These are phyloP conservation scores for Phenganax subtilis DNA, from an alignment of 92 coral and sea anemone species.

Conservation along the genomic window DNA sequence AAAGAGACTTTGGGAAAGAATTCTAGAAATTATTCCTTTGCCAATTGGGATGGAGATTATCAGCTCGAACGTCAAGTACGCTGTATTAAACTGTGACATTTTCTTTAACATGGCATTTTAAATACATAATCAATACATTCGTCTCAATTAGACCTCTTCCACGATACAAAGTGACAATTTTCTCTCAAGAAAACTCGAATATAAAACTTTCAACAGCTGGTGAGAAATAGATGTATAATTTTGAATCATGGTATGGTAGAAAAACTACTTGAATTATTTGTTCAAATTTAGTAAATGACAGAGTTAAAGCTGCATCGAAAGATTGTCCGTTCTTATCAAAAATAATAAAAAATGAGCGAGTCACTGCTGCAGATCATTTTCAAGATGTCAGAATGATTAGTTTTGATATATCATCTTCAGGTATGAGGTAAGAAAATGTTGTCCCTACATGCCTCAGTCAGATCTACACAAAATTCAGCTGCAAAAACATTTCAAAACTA, in stretches of 20 bases:
- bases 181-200: not conserved
- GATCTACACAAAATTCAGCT: not conserved
- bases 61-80: slow-evolving; percentile 62
- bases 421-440: slow-evolving; percentile 58
- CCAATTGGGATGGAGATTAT: slow-evolving; percentile 76
- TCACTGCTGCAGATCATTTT: slow-evolving; percentile 83
- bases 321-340: slow-evolving; percentile 64
- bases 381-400: slow-evolving; percentile 85
- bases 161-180: slow-evolving; percentile 12
- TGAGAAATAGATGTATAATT: not conserved
- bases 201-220: not conserved
- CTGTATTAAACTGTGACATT: not conserved
- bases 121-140: not conserved
- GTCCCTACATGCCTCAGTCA: not conserved
- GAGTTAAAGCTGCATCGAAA: slow-evolving; percentile 42
- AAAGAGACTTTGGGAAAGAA: slow-evolving; percentile 67
- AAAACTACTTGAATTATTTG: not conserved
- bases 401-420: slow-evolving; percentile 73
- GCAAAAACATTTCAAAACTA: not conserved
- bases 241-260: no score
- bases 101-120: no score
- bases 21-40: slow-evolving; percentile 64
- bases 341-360: slow-evolving; percentile 68
- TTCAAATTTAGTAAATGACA: not conserved
- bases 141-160: slow-evolving; percentile 23